A percentile compares a stretch with the other conserved stretches of the same genome.
phyloP scores from a whole-genome alignment of 2,113 vertebrate genomes.

The Trochalopteron elliotii region DNA sequence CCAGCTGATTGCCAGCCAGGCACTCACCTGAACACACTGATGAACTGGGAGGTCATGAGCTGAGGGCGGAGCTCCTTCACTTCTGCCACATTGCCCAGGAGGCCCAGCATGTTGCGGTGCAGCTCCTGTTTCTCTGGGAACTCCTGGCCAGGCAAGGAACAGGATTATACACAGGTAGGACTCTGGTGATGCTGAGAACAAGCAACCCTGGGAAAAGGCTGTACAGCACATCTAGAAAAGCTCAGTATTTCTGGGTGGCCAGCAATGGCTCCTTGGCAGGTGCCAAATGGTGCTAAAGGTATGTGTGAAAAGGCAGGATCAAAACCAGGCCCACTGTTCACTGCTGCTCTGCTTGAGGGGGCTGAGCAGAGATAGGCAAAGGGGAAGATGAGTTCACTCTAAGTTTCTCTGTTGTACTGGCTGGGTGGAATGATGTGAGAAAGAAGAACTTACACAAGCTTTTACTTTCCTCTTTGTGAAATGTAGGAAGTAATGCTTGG shows the following conservation, averaged over 20 bases:
- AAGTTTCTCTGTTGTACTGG: neutral
- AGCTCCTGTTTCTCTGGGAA: slow-evolving; percentile 98
- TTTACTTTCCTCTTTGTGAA: neutral
- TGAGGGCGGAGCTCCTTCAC: slow-evolving; percentile 91
- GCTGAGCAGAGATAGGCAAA: neutral
- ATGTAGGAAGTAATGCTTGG: neutral
- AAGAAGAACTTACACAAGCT: neutral
- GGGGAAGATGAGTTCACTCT: neutral
- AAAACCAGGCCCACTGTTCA: neutral
- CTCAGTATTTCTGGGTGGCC: neutral
- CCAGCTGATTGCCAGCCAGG: neutral
- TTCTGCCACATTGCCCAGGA: slow-evolving; percentile 94
- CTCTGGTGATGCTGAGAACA: neutral
- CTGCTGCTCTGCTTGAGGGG: neutral
- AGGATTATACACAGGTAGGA: neutral
- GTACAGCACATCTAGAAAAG: neutral
- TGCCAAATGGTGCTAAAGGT: neutral
- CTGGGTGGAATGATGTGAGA: neutral
- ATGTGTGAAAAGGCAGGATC: neutral
- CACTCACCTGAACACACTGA: slow-evolving; percentile 91
- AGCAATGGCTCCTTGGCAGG: neutral
- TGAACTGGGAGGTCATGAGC: slow-evolving; percentile 94
- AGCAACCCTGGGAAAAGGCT: neutral
- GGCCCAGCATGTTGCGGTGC: slow-evolving; percentile 96
- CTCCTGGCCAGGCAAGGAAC: slow-evolving; percentile 74